Conservation (phyloP, 1,140 invertebrate species). For the Atta cephalotes region DNA sequence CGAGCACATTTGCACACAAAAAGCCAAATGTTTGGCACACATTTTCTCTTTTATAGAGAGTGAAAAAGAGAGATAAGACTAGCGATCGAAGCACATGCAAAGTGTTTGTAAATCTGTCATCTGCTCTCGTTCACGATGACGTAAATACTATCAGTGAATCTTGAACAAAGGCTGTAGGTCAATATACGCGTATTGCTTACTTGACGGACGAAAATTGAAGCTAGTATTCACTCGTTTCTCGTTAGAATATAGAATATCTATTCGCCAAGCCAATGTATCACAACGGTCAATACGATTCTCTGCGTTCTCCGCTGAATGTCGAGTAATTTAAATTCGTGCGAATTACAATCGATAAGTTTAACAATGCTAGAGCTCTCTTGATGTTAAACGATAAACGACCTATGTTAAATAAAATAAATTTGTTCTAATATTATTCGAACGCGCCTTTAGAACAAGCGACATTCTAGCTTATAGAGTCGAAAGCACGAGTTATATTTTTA, state of each 20-base stretch:
- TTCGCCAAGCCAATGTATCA: neutral
- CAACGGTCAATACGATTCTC: neutral
- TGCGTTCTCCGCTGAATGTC: neutral
- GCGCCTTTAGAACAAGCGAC: neutral
- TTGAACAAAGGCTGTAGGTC: slow-evolving; percentile 35
- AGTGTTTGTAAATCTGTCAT: slow-evolving; percentile 48
- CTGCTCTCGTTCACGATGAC: slow-evolving; percentile 35
- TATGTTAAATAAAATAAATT: neutral
- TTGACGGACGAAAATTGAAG: slow-evolving; percentile 7
- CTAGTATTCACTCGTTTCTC: neutral
- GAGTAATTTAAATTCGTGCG: slow-evolving; percentile 36
- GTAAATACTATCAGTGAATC: slow-evolving; percentile 54
- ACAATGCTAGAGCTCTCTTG: neutral
- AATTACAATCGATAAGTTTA: slow-evolving; percentile 1
- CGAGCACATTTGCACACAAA: neutral
- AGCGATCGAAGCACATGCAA: slow-evolving; percentile 1
- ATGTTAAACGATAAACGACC: neutral
- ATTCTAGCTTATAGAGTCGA: neutral
- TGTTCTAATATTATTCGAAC: neutral
- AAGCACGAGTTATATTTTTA: slow-evolving; percentile 75
- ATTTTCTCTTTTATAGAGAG: neutral
- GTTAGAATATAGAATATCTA: neutral
- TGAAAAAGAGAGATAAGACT: neutral
- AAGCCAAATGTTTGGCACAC: no score
- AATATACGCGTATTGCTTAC: slow-evolving; percentile 9